Conservation (phyloP, 1,140 invertebrate genomes). For the Aphis craccivora region DNA sequence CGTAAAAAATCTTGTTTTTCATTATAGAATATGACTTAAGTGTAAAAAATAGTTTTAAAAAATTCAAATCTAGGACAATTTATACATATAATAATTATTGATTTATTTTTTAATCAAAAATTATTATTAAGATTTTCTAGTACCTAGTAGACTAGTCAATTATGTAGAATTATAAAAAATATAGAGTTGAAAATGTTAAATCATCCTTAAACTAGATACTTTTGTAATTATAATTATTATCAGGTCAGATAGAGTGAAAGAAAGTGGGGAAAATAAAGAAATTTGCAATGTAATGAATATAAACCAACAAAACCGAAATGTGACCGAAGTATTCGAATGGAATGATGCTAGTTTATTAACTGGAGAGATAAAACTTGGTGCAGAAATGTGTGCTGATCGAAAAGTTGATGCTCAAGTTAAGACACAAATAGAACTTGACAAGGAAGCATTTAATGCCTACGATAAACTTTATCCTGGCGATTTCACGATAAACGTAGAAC, state of each 20-base stretch:
- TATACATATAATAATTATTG: no score
- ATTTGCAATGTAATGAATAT: constrained; percentile 9
- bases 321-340: constrained; percentile 35
- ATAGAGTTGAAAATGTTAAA: neutral
- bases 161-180: neutral
- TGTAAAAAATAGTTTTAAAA: neutral
- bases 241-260: neutral
- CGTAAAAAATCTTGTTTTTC: neutral
- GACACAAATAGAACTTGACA: constrained; percentile 25
- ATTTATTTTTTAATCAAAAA: neutral
- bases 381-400: constrained; percentile 36
- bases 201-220: neutral
- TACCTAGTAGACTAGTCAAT: neutral
- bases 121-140: neutral
- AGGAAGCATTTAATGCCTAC: neutral
- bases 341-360: constrained; percentile 34
- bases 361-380: constrained; percentile 29
- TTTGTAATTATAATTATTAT: neutral
- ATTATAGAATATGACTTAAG: neutral
- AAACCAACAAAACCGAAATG: constrained; percentile 48
- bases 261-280: neutral
- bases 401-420: constrained; percentile 32
- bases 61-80: neutral
- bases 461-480: constrained; percentile 50
- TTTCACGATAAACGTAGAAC: neutral